Evolutionary conservation across 1,140 invertebrate genomes (phyloP), one percentile per base, ranked within the genome.

Genomic region (Atta colombica): DNA sequence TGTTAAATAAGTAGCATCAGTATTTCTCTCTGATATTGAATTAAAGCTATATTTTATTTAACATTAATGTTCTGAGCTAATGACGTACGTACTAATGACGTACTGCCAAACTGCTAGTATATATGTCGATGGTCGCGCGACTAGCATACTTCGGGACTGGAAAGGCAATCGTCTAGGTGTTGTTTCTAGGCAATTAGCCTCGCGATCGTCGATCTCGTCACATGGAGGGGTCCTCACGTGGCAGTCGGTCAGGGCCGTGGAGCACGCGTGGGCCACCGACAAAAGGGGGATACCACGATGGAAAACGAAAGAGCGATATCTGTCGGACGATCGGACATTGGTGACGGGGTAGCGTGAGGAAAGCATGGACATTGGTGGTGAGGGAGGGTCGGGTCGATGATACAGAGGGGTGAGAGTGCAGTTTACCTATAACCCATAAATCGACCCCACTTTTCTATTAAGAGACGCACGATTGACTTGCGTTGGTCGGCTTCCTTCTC

Each of bases 361-460:
- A 89, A 51, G 77, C 68, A 85, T 78, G 88, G 69, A 71, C 86
- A 78, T 66, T 49, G 78, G 63, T 77, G 61, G 60, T 51, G 80
- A 55, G 87, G 77, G 77, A 68, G 77, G 81, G 66, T 39, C 80
- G 25, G 89, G 49, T 58, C 65, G 86, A 86, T 90, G 89, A 90
- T 90, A 88, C 84, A 80, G 88, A 68, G 84, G 91, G 77, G 84
- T 77, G 87, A 85, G 87, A 69, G 89, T 86, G 88, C 80, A 94
- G 92, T 94, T 94, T 94, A 93, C 94, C 93, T 94, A 94, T 94
- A 94, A 94, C 94, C 93, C 94, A 95, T 95, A 94, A 95, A 95
- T 95, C 93, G 94, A 94, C 93, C 93, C 94, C 93, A 94, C 94
- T 94, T 94, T 94, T 94, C 94, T 94, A 94, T 94, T 94, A 95